These are phyloP conservation scores for Thysanoteuthis rhombus DNA, from an alignment of 2,888 invertebrate species.

Conservation along the genomic window DNA sequence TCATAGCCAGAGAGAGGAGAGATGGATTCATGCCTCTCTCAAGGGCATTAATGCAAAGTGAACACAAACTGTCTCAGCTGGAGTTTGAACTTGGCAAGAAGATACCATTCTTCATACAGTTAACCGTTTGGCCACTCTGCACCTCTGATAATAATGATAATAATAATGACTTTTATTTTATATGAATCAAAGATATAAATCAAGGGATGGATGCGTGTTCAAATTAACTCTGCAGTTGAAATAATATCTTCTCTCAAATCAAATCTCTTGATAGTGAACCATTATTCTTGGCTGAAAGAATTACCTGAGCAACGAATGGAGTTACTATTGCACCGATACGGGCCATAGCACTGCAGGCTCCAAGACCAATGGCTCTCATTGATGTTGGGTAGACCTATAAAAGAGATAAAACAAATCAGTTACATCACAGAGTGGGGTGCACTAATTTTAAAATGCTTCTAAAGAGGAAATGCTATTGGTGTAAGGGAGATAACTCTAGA, in stretches of 20 bases:
- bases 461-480: background rate
- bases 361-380: conserved; percentile 87
- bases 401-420: background rate
- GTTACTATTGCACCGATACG: conserved; percentile 92
- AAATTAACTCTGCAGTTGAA: too few species aligned
- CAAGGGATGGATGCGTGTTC: too few species aligned
- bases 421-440: background rate
- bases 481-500: background rate
- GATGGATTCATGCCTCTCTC: too few species aligned
- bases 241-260: background rate
- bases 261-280: background rate
- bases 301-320: conserved; percentile 91
- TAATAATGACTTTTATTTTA: too few species aligned
- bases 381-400: conserved; percentile 86
- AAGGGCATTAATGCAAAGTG: too few species aligned
- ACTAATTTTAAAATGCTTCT: background rate
- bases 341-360: conserved; percentile 91
- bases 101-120: too few species aligned
- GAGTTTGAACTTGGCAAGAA: too few species aligned
- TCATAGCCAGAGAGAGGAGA: too few species aligned
- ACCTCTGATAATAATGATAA: too few species aligned
- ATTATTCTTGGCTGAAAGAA: background rate
- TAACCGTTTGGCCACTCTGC: too few species aligned
- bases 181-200: too few species aligned
- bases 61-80: too few species aligned